These are phyloP conservation scores for Heptranchias perlo DNA, from an alignment of 2,113 vertebrate species.

Conservation along the genomic window DNA sequence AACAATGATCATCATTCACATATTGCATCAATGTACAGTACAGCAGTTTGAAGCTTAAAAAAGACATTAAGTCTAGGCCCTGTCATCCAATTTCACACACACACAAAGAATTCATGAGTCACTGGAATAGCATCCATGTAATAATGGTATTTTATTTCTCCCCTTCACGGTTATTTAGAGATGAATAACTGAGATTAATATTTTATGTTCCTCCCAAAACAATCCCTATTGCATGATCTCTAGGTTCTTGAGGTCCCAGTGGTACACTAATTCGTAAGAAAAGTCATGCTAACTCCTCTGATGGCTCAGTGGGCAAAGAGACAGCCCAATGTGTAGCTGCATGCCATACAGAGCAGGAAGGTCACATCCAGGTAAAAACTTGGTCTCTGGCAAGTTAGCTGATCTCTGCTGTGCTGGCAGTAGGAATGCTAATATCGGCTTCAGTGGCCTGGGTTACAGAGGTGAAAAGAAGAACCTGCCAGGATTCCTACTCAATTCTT, in stretches of 20 bases:
- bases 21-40: neutral
- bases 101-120: neutral
- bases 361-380: neutral
- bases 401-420: neutral
- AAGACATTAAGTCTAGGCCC: neutral
- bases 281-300: neutral
- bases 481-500: neutral
- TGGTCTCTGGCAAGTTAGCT: too few relatives aligned
- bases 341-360: neutral
- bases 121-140: neutral
- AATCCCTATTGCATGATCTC: neutral
- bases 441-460: neutral
- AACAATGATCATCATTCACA: neutral
- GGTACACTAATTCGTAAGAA: neutral
- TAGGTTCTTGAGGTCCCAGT: too few relatives aligned
- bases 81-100: neutral
- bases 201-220: neutral
- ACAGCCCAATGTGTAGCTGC: neutral
- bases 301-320: neutral
- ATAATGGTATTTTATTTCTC: neutral
- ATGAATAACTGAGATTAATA: neutral
- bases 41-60: constrained; percentile 21
- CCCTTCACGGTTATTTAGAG: neutral
- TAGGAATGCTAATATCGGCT: neutral
- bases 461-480: neutral